Evolutionary conservation across 2,113 vertebrate genomes (phyloP).

Genomic region (Xiphorhynchus elegans): DNA sequence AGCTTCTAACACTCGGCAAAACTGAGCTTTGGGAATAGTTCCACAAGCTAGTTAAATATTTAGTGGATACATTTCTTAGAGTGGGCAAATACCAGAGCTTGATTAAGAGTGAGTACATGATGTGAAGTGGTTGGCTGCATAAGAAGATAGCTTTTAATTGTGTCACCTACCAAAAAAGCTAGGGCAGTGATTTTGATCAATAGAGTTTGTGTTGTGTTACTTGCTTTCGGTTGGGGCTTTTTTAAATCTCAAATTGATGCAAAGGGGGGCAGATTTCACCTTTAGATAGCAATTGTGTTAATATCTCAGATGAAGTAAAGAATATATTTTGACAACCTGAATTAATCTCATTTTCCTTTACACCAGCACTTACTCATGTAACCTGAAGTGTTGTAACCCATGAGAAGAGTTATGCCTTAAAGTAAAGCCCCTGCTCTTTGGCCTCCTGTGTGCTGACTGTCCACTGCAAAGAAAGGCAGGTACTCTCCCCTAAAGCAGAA

Average conservation of each 20-base stretch:
- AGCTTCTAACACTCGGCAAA: background rate
- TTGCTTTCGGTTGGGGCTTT: background rate
- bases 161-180: background rate
- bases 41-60: background rate
- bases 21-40: background rate
- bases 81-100: background rate
- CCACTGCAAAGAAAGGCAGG: background rate
- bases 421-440: background rate
- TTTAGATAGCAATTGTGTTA: background rate
- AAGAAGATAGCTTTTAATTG: background rate
- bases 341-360: background rate
- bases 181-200: background rate
- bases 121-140: accelerated
- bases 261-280: background rate
- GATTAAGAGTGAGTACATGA: background rate
- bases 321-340: background rate
- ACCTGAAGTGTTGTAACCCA: background rate
- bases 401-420: background rate
- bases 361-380: background rate
- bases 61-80: background rate
- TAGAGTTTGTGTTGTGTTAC: background rate
- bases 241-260: background rate
- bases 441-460: background rate
- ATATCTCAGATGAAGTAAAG: background rate
- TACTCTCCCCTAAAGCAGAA: accelerated